A percentile compares a stretch with the other conserved stretches of the same genome.
Evolutionary conservation across 2,888 invertebrate species (phyloP).

Genomic region (Acrobasis consociella): DNA sequence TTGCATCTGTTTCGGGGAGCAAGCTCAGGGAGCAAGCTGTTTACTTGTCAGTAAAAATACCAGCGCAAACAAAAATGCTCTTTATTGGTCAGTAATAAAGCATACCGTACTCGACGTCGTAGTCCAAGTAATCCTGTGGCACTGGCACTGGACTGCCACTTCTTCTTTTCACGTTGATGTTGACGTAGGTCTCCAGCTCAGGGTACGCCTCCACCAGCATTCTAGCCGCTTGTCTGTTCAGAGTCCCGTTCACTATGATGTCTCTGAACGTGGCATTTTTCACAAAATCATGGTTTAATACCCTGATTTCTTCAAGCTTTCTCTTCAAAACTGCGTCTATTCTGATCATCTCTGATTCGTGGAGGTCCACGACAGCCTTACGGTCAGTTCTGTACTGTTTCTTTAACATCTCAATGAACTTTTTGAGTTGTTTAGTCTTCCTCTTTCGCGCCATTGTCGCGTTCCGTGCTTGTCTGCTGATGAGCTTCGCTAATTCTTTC

Average conservation of each 20-base stretch:
- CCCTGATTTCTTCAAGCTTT: conserved; percentile 48
- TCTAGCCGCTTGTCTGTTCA: conserved; percentile 45
- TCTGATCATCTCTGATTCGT: conserved; percentile 52
- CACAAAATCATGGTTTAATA: conserved; percentile 53
- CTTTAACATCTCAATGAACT: conserved; percentile 60
- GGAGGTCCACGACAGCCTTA: conserved; percentile 55
- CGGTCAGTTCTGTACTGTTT: conserved; percentile 61
- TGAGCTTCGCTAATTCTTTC: conserved; percentile 55
- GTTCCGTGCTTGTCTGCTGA: conserved; percentile 56
- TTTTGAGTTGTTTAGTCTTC: conserved; percentile 65
- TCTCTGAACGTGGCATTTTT: conserved; percentile 59
- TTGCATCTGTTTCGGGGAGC: too few species aligned
- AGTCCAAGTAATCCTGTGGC: conserved; percentile 46
- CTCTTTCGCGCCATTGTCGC: conserved; percentile 53
- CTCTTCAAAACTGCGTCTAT: conserved; percentile 49
- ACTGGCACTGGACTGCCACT: conserved; percentile 11
- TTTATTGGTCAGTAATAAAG: conserved; percentile 58
- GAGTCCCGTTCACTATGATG: conserved; percentile 56
- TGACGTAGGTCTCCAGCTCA: conserved; percentile 44
- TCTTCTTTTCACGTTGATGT: conserved; percentile 30
- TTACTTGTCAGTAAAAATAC: too few species aligned
- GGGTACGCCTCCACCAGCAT: conserved; percentile 59
- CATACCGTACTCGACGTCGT: conserved; percentile 65
- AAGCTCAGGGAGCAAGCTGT: too few species aligned
- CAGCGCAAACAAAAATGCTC: conserved; percentile 8